Conservation (phyloP, 1,140 invertebrate genomes). For the Zaprionus ghesquierei region DNA sequence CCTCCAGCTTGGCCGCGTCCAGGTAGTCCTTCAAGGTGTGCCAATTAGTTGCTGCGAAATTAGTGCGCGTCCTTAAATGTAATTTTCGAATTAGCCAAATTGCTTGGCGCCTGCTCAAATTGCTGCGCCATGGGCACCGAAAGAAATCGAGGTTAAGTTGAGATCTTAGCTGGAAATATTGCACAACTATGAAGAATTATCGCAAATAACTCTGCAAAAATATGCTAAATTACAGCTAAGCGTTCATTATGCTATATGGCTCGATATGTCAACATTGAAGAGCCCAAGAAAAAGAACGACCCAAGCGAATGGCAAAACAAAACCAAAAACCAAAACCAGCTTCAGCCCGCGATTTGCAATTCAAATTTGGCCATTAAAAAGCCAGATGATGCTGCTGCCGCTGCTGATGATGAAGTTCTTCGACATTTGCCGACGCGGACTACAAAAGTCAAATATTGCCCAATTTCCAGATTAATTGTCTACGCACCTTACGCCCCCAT, state of each 20-base stretch:
- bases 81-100: conserved; percentile 74
- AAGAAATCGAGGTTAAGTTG: not conserved
- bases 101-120: not conserved
- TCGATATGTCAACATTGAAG: conserved; percentile 72
- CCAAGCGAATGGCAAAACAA: conserved; percentile 4
- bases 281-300: conserved; percentile 39
- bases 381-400: conserved; percentile 34
- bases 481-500: conserved; percentile 62
- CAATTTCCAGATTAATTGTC: conserved; percentile 79
- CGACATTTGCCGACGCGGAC: conserved; percentile 37
- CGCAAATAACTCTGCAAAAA: conserved; percentile 32
- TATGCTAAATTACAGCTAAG: conserved; percentile 62
- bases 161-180: not conserved
- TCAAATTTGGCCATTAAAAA: conserved; percentile 80
- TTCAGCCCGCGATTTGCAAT: conserved; percentile 62
- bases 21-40: conserved; percentile 28
- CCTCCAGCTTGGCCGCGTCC: not conserved
- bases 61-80: conserved; percentile 60
- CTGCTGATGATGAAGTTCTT: conserved; percentile 6
- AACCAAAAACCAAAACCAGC: conserved; percentile 15
- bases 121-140: too few species aligned
- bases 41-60: conserved; percentile 68
- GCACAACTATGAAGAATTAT: conserved; percentile 47
- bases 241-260: conserved; percentile 72
- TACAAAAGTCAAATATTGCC: conserved; percentile 81